Evolutionary conservation across 2,888 invertebrate genomes (phyloP), one percentile per base, ranked within the genome.

Genomic region (Anticlea derivata): DNA sequence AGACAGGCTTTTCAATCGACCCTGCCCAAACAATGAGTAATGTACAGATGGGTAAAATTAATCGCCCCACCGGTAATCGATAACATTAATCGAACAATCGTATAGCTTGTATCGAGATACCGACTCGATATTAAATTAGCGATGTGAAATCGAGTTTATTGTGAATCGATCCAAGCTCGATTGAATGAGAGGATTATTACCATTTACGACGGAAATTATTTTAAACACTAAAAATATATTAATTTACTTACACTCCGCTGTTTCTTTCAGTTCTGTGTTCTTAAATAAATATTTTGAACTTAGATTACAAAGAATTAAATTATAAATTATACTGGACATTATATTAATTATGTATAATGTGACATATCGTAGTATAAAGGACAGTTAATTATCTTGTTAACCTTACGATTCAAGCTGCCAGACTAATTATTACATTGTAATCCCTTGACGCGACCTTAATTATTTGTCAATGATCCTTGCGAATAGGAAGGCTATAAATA

Each of bases 71-170:
- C 47, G 40, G 48, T 45, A 50, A 57, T 59, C 53, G 39, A 43
- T 55, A 43, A 46, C 53, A 55, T 46, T 53, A 53, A 52, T 58
- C 55, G 35, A 31, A 31, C 23, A 41, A 52, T 53, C 53, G 48
- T 39, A 44, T 44, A 34, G 39, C 39, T 29, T 27, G 45, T 53
- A 43, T 52, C 56, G 56, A 50, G 51, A 57, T 53, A 53, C 50
- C 55, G 49, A 60, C 55, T 55, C 43, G 52, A 55, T 57, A 55
- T 53, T 57, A 57, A 50, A 60, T 55, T 57, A 53, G 45, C 48
- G 50, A 34, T 47, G 44, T 51, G 39, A 53, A 55, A 53, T 55
- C 47, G 51, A 55, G 54, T 60, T 53, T 43, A 23, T 33, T 26
- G 39, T 17, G 31, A 22, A 39, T 47, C 17, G 33, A 20, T 39